Conservation (phyloP, 1,140 invertebrate genomes). For the Pogonomyrmex barbatus region DNA sequence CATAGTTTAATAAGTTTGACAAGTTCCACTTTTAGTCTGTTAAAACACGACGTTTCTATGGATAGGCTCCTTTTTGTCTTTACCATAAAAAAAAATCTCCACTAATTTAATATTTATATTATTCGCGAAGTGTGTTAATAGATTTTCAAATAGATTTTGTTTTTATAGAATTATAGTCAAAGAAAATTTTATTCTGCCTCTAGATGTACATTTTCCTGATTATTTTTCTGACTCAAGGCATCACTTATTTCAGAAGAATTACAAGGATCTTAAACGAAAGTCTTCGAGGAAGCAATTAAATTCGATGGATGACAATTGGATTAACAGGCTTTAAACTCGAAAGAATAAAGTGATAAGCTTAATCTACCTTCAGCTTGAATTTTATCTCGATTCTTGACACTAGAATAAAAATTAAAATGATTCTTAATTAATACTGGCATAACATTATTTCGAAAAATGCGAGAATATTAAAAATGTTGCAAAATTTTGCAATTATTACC, state of each 20-base stretch:
- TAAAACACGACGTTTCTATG: background rate
- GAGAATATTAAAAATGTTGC: background rate
- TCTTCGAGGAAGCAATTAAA: slow-evolving; percentile 81
- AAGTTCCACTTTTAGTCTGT: background rate
- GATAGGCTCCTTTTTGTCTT: background rate
- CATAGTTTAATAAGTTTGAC: background rate
- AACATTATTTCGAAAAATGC: background rate
- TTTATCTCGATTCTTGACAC: background rate
- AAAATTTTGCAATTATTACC: slow-evolving; percentile 17
- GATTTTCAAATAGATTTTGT: background rate
- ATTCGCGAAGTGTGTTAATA: background rate
- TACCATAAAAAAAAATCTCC: background rate
- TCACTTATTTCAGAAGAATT: slow-evolving; percentile 72
- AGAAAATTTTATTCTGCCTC: background rate
- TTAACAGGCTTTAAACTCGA: slow-evolving; percentile 6
- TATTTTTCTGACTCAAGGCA: background rate
- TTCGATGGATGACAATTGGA: slow-evolving; percentile 67
- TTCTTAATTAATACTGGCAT: slow-evolving; percentile 14
- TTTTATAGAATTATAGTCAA: background rate
- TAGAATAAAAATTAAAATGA: slow-evolving; percentile 2
- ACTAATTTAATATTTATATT: background rate
- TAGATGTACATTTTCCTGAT: background rate
- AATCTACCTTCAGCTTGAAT: slow-evolving; percentile 1
- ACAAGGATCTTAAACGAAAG: slow-evolving; percentile 80
- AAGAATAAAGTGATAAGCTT: slow-evolving; percentile 26